These are phyloP conservation scores for Apostichopus japonicus DNA, from an alignment of 35 echinoderm and acorn worm species.

Conservation along the genomic window DNA sequence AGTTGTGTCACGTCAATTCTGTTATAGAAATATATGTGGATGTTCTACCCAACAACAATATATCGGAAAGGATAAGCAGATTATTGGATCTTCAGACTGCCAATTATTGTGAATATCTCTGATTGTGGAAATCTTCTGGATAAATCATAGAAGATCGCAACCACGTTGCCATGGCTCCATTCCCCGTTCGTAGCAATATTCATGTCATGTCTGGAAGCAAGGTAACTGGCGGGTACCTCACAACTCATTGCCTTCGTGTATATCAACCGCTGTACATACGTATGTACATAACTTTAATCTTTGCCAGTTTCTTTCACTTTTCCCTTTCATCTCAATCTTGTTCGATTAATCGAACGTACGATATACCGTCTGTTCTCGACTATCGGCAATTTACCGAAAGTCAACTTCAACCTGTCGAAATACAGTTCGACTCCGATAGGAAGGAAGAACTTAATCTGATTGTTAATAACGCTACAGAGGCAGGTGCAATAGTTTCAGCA, in stretches of 20 bases:
- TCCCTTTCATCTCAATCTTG: neutral
- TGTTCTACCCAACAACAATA: too few species aligned
- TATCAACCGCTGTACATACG: neutral
- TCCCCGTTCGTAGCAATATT: neutral
- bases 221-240: neutral
- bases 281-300: neutral
- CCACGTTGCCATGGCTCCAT: neutral
- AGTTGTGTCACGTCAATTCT: too few species aligned
- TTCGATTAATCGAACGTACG: constrained; percentile 4
- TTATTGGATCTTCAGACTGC: too few species aligned
- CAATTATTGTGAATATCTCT: too few species aligned
- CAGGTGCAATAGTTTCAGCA: constrained; percentile 21
- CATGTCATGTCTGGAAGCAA: neutral
- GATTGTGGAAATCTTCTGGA: too few species aligned
- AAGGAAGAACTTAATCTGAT: neutral
- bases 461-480: neutral
- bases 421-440: neutral
- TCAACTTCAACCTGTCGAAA: neutral
- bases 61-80: too few species aligned
- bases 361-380: constrained; percentile 17
- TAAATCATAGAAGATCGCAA: too few species aligned
- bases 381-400: neutral
- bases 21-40: too few species aligned
- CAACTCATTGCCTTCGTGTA: neutral
- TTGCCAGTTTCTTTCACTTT: neutral